These are phyloP conservation scores for Xestia xanthographa DNA, from an alignment of 2,888 invertebrate species.

Conservation along the genomic window DNA sequence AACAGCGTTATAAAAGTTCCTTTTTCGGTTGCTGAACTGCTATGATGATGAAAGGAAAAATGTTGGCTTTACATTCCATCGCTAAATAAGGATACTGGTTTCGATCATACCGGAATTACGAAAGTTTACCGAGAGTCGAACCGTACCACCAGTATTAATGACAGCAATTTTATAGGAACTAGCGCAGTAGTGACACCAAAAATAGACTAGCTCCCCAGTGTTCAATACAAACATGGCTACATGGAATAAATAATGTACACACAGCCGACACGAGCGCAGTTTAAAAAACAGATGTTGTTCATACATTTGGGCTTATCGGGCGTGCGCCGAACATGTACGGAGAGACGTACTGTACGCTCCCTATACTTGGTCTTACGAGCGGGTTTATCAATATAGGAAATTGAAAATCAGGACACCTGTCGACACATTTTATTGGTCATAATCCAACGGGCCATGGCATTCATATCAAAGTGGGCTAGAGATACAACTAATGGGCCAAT, in stretches of 20 bases:
- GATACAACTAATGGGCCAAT: constrained; percentile 45
- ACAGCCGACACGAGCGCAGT: constrained; percentile 67
- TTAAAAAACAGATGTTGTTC: constrained; percentile 81
- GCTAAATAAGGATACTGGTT: constrained; percentile 58
- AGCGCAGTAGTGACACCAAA: constrained; percentile 73
- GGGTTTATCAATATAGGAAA: constrained; percentile 71
- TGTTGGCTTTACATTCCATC: constrained; percentile 43
- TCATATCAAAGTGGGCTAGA: constrained; percentile 47
- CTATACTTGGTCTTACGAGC: constrained; percentile 68
- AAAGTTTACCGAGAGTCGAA: constrained; percentile 36
- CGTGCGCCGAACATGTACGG: constrained; percentile 47
- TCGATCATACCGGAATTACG: constrained; percentile 40
- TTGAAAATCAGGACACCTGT: constrained; percentile 60
- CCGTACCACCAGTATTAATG: constrained; percentile 34
- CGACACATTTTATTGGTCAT: constrained; percentile 51
- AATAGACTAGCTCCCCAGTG: constrained; percentile 76
- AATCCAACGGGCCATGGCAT: constrained; percentile 33
- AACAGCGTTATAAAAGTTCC: constrained; percentile 47
- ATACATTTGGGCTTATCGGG: constrained; percentile 72
- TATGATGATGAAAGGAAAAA: constrained; percentile 44
- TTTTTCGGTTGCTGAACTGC: constrained; percentile 17
- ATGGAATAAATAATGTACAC: constrained; percentile 72
- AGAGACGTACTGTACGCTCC: constrained; percentile 61
- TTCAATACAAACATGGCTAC: constrained; percentile 71
- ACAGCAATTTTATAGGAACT: constrained; percentile 72